Evolutionary conservation across 1,140 invertebrate species (phyloP).

Genomic region (Brachionus rubens): DNA sequence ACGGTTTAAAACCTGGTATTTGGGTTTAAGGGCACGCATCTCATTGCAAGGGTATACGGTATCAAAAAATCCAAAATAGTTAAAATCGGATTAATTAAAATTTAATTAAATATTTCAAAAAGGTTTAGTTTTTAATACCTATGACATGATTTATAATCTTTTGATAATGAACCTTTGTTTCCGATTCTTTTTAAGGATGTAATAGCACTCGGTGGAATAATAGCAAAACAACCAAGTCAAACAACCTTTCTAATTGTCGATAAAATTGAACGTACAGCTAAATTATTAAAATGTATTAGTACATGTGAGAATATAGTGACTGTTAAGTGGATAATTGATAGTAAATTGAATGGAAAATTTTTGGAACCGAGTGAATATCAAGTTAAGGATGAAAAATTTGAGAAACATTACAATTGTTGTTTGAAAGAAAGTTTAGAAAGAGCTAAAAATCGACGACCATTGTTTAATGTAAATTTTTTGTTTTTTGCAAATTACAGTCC

Average conservation of each 20-base stretch:
- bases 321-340: slow-evolving; percentile 35
- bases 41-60: too few species aligned
- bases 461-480: slow-evolving; percentile 12
- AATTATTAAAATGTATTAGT: slow-evolving; percentile 34
- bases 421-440: slow-evolving; percentile 23
- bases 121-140: too few species aligned
- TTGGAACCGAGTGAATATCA: slow-evolving; percentile 4
- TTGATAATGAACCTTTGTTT: too few species aligned
- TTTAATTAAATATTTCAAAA: too few species aligned
- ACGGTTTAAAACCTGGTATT: too few species aligned
- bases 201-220: slow-evolving; percentile 17
- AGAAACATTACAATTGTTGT: slow-evolving; percentile 23
- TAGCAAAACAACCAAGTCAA: slow-evolving; percentile 34
- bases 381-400: slow-evolving; percentile 41
- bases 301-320: slow-evolving; percentile 31
- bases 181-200: slow-evolving; percentile 14
- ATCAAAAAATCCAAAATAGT: too few species aligned
- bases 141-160: too few species aligned
- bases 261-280: slow-evolving; percentile 43
- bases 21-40: too few species aligned
- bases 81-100: too few species aligned
- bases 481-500: too few species aligned
- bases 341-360: slow-evolving; percentile 34
- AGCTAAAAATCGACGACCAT: neutral
- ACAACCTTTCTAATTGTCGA: slow-evolving; percentile 12